Evolutionary conservation across 2,888 invertebrate genomes (phyloP).

Genomic region (Eupeodes luniger): DNA sequence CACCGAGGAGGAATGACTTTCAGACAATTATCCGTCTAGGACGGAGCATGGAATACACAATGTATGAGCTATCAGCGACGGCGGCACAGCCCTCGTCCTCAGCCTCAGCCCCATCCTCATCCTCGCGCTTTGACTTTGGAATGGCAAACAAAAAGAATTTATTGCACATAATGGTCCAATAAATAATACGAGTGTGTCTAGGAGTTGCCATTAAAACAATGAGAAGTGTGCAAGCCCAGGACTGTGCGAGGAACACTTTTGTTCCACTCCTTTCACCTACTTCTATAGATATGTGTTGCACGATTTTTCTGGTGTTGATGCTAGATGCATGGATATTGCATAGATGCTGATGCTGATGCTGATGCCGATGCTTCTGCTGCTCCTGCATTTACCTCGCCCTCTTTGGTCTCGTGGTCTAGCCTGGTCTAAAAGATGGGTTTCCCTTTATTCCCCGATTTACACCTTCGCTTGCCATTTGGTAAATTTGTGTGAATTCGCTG

Average conservation of each 20-base stretch:
- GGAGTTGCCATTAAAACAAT: slow-evolving; percentile 76
- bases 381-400: slow-evolving; percentile 42
- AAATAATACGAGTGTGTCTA: slow-evolving; percentile 75
- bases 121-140: slow-evolving; percentile 39
- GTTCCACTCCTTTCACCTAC: slow-evolving; percentile 62
- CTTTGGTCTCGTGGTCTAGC: slow-evolving; percentile 1
- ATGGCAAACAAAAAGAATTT: slow-evolving; percentile 76
- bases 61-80: not conserved
- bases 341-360: not conserved
- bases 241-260: slow-evolving; percentile 54
- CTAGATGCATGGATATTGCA: slow-evolving; percentile 5
- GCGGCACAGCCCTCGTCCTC: not conserved
- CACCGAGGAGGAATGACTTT: slow-evolving; percentile 53
- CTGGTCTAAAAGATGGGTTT: slow-evolving; percentile 56
- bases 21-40: slow-evolving; percentile 73
- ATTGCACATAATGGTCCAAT: slow-evolving; percentile 77
- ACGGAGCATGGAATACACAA: slow-evolving; percentile 36
- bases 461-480: slow-evolving; percentile 72
- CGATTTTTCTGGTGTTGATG: slow-evolving; percentile 52
- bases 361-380: slow-evolving; percentile 49
- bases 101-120: not conserved
- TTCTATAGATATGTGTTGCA: slow-evolving; percentile 70
- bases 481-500: slow-evolving; percentile 68
- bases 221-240: slow-evolving; percentile 75
- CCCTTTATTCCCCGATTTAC: slow-evolving; percentile 57